Conservation (phyloP, 2,888 invertebrate species). For the Stegana nigrithorax region DNA sequence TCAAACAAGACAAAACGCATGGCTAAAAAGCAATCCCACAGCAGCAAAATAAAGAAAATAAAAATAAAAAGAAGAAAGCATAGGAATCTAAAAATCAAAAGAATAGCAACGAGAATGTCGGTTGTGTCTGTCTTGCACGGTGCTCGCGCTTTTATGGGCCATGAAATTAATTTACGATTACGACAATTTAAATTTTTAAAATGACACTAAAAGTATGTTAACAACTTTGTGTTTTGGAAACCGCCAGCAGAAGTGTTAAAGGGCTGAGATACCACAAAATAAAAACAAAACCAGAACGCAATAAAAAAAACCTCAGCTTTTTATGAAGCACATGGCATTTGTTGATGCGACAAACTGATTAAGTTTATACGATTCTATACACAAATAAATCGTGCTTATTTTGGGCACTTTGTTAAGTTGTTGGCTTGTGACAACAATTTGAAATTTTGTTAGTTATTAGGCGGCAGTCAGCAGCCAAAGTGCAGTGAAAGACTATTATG, state of each 20-base stretch:
- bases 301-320: no score
- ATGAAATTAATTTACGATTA: slow-evolving; percentile 68
- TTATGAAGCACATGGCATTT: not conserved
- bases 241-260: not conserved
- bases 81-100: not conserved
- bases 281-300: no score
- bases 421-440: slow-evolving; percentile 19
- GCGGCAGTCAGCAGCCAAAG: slow-evolving; percentile 20
- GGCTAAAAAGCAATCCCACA: no score
- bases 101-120: not conserved
- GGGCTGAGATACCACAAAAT: no score
- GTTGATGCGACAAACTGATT: not conserved
- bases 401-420: slow-evolving; percentile 40
- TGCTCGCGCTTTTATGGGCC: slow-evolving; percentile 58
- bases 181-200: slow-evolving; percentile 64
- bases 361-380: no score
- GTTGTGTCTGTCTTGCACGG: slow-evolving; percentile 4
- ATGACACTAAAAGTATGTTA: slow-evolving; percentile 56
- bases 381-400: no score
- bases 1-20: no score
- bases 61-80: not conserved
- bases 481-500: slow-evolving; percentile 28
- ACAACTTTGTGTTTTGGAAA: slow-evolving; percentile 34
- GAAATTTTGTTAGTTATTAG: slow-evolving; percentile 26
- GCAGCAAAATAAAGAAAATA: not conserved